These are phyloP conservation scores for Spongilla lacustris DNA, from an alignment of 37 sponge, comb jelly and placozoan genomes.

Conservation along the genomic window DNA sequence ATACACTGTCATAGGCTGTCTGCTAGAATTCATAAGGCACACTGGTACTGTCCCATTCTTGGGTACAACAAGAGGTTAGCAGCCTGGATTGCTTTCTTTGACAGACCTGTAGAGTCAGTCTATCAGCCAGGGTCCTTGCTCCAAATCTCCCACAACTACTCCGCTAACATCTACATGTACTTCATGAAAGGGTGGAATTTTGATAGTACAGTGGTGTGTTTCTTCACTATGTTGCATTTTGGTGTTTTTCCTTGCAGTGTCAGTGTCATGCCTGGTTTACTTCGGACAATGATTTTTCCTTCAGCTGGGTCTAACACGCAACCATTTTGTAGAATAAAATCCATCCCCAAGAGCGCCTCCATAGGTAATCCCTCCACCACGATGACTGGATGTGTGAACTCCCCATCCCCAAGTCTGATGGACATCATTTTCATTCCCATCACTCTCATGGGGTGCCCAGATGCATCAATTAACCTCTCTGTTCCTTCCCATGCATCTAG, in stretches of 20 bases:
- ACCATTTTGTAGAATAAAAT: neutral
- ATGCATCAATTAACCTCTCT: neutral
- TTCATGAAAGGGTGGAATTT: neutral
- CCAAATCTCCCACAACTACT: neutral
- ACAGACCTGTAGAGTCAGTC: neutral
- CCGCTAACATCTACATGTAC: neutral
- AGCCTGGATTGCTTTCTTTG: neutral
- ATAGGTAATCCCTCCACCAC: slow-evolving; percentile 3
- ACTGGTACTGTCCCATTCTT: neutral
- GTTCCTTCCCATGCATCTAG: neutral
- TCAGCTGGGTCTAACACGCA: neutral
- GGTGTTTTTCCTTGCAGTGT: neutral
- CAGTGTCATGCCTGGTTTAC: neutral
- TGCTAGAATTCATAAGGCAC: neutral
- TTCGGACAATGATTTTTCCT: neutral
- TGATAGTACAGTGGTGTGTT: neutral
- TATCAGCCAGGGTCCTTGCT: neutral
- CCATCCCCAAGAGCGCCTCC: neutral
- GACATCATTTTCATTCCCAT: neutral
- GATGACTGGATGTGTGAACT: slow-evolving; percentile 2
- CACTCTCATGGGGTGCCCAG: neutral
- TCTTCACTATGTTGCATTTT: neutral
- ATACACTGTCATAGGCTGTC: neutral
- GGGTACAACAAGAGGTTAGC: neutral
- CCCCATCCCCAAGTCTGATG: neutral